Evolutionary conservation across 1,140 invertebrate species (phyloP).

Genomic region (Magallana ariakensis): DNA sequence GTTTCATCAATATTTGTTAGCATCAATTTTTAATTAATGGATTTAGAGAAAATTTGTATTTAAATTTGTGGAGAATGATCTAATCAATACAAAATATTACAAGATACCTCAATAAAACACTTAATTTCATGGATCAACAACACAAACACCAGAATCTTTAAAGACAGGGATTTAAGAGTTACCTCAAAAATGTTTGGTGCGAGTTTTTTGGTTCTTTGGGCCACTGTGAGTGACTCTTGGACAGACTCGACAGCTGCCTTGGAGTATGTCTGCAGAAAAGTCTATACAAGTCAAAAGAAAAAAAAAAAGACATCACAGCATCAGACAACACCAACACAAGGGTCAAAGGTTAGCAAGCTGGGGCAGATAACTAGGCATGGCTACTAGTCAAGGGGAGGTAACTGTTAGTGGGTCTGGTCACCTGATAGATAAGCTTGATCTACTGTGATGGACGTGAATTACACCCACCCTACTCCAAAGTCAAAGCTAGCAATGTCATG

Average conservation of each 20-base stretch:
- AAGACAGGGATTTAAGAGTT: constrained; percentile 63
- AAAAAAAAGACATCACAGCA: background rate
- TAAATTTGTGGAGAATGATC: too few relatives aligned
- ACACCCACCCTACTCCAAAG: background rate
- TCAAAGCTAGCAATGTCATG: background rate
- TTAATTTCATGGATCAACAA: too few relatives aligned
- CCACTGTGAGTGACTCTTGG: constrained; percentile 93
- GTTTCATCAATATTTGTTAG: too few relatives aligned
- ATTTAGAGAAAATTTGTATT: too few relatives aligned
- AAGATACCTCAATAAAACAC: too few relatives aligned
- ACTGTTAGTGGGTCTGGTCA: background rate
- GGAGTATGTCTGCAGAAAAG: constrained; percentile 93
- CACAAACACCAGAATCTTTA: too few relatives aligned
- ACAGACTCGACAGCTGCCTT: constrained; percentile 97
- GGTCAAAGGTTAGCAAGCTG: constrained; percentile 23
- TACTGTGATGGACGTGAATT: background rate
- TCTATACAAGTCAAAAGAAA: constrained; percentile 30
- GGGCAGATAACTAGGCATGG: background rate
- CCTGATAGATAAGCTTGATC: background rate
- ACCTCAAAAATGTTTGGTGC: constrained; percentile 98
- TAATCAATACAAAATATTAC: too few relatives aligned
- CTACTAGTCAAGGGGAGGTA: background rate
- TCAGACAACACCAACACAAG: constrained; percentile 21
- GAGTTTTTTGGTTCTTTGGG: constrained; percentile 88
- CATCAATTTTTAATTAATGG: too few relatives aligned